These are phyloP conservation scores for Hypotaenidia okinawae DNA, from an alignment of 2,797 vertebrate genomes.

Conservation along the genomic window DNA sequence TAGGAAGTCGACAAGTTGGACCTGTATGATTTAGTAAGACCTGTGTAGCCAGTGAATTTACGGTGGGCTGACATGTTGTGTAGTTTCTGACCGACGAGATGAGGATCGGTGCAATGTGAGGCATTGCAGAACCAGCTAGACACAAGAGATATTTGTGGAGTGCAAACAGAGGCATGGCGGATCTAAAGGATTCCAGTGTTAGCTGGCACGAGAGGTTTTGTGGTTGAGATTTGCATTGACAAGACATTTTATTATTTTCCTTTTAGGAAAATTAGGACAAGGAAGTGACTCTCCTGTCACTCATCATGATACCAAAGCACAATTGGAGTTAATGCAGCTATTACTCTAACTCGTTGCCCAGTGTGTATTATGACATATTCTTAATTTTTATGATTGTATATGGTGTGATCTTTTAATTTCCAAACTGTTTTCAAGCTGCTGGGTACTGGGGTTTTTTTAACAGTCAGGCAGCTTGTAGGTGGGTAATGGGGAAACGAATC, in stretches of 20 bases:
- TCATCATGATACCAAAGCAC: neutral
- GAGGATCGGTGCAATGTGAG: neutral
- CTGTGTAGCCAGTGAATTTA: constrained; percentile 24
- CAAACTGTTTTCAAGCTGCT: neutral
- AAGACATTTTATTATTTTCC: neutral
- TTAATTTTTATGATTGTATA: constrained; percentile 4
- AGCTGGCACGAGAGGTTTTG: neutral
- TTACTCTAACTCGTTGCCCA: neutral
- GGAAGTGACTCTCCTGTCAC: constrained; percentile 21
- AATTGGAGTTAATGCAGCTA: neutral
- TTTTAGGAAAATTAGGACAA: neutral
- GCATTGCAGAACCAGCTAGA: constrained; percentile 14
- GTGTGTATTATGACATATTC: neutral
- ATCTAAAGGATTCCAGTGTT: neutral
- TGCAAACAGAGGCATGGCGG: neutral
- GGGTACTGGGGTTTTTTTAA: neutral
- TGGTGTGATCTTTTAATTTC: neutral
- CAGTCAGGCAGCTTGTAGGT: neutral
- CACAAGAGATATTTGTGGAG: neutral
- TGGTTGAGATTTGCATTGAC: neutral
- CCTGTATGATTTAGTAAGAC: neutral
- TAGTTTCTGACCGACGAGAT: neutral
- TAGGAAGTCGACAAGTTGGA: neutral
- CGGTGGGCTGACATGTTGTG: neutral
- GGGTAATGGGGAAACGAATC: neutral